Percentiles rank a stretch among this genome's conserved stretches.
Conservation (phyloP, 2,797 vertebrate genomes). For the Cyprinodon diabolis region DNA sequence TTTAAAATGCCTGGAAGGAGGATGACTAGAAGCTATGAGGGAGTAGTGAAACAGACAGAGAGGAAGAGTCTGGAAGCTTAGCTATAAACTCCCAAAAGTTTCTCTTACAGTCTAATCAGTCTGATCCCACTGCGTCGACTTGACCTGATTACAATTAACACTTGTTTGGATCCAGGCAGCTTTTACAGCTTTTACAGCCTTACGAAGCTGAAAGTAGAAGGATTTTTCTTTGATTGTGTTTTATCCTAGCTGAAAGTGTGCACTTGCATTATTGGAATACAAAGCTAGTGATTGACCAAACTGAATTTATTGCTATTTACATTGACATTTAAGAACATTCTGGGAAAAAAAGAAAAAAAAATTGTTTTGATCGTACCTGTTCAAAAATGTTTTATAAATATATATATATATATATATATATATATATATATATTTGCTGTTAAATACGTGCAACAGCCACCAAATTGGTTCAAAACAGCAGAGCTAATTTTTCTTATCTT, state of each 20-base stretch:
- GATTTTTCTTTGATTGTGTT: conserved; percentile 28
- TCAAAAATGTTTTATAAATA: too few species aligned
- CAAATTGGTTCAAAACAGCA: conserved; percentile 4
- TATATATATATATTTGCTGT: neutral
- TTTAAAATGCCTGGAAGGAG: conserved; percentile 40
- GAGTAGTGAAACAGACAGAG: conserved; percentile 16
- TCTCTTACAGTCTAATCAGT: conserved; percentile 67
- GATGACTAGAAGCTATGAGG: conserved; percentile 29
- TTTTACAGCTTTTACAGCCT: conserved; percentile 30
- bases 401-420: neutral
- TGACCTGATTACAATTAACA: conserved; percentile 73
- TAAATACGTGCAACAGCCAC: conserved; percentile 4
- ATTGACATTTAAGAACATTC: neutral
- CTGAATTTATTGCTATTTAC: neutral
- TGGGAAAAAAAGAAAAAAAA: neutral
- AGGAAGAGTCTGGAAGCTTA: conserved; percentile 40
- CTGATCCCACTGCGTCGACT: conserved; percentile 59
- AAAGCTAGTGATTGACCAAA: neutral
- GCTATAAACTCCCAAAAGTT: conserved; percentile 52
- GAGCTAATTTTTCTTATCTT: conserved; percentile 16
- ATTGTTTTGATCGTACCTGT: too few species aligned
- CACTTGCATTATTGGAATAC: conserved; percentile 17
- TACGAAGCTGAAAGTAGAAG: conserved; percentile 21
- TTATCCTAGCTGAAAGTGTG: conserved; percentile 23
- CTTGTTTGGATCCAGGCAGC: conserved; percentile 35